A percentile compares a stretch with the other conserved stretches of the same genome.
phyloP scores from a whole-genome alignment of 2,113 vertebrate species.

The Lonchura striata region DNA sequence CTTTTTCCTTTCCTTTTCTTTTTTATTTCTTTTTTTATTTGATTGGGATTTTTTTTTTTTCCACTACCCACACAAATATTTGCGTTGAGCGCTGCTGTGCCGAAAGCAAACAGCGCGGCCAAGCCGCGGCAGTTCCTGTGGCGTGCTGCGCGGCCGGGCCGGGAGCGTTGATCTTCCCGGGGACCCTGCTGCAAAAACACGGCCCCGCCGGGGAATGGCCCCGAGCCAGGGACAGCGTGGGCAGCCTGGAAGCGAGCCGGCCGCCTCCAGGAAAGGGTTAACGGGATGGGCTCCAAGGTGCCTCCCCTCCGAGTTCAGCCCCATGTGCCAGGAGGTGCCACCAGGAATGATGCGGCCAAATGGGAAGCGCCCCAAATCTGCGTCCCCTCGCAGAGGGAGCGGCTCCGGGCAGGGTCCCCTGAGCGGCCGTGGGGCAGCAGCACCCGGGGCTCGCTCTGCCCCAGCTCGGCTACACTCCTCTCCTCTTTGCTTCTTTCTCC shows the following conservation, averaged over 20 bases:
- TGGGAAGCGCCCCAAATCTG: neutral
- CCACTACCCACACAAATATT: neutral
- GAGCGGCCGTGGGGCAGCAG: neutral
- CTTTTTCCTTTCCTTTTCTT: neutral
- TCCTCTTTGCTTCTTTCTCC: neutral
- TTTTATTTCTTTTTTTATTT: neutral
- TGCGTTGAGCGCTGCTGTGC: neutral
- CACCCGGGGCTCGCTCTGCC: neutral
- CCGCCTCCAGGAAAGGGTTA: neutral
- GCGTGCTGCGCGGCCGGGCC: neutral
- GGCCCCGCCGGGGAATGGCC: neutral
- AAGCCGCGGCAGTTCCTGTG: neutral
- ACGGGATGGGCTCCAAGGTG: neutral
- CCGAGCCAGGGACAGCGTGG: neutral
- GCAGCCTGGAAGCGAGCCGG: neutral
- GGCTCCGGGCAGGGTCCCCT: neutral
- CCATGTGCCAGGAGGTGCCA: neutral
- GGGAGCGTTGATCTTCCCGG: neutral
- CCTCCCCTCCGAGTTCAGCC: neutral
- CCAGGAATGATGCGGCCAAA: fast-evolving
- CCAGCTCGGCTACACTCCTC: neutral
- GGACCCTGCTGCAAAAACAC: neutral
- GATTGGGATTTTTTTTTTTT: neutral
- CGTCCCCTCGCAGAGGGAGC: too few species aligned
- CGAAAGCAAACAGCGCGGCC: neutral